Evolutionary conservation across 2,797 vertebrate species (phyloP).

Genomic region (Megalops cyprinoides): DNA sequence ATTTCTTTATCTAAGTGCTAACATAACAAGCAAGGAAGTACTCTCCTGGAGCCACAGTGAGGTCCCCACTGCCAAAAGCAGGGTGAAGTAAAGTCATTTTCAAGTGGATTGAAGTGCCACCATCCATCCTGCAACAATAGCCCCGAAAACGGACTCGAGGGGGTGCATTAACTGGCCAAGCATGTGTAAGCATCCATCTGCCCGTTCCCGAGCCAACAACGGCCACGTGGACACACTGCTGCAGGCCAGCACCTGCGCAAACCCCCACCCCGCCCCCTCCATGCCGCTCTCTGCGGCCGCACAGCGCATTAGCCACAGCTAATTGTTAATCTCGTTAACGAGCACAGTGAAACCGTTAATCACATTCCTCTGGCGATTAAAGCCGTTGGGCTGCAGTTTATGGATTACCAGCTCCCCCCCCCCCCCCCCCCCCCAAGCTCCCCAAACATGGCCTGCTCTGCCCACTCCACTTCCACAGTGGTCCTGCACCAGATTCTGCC

Average conservation of each 20-base stretch:
- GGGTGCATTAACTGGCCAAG: no score
- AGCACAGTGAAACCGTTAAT: conserved; percentile 23
- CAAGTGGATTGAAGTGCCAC: not conserved
- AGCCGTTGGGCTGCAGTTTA: conserved; percentile 6
- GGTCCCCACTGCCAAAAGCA: not conserved
- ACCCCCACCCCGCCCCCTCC: not conserved
- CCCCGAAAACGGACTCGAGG: not conserved
- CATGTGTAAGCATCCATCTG: no score
- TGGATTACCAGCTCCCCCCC: not conserved
- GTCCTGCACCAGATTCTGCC: not conserved
- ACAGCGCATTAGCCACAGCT: not conserved
- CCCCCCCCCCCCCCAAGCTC: not conserved
- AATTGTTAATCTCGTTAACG: conserved; percentile 25
- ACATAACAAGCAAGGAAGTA: no score
- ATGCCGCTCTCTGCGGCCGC: not conserved
- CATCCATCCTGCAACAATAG: not conserved
- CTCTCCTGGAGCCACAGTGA: no score
- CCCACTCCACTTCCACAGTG: no score
- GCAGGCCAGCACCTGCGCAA: no score
- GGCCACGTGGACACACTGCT: not conserved
- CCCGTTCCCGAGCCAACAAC: not conserved
- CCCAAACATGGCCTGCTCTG: not conserved
- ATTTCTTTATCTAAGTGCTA: not conserved
- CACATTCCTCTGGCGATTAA: conserved; percentile 26
- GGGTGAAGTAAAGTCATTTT: not conserved